These are phyloP conservation scores for Ctenosaura bakeri DNA, from an alignment of 2,797 vertebrate genomes.

Conservation along the genomic window DNA sequence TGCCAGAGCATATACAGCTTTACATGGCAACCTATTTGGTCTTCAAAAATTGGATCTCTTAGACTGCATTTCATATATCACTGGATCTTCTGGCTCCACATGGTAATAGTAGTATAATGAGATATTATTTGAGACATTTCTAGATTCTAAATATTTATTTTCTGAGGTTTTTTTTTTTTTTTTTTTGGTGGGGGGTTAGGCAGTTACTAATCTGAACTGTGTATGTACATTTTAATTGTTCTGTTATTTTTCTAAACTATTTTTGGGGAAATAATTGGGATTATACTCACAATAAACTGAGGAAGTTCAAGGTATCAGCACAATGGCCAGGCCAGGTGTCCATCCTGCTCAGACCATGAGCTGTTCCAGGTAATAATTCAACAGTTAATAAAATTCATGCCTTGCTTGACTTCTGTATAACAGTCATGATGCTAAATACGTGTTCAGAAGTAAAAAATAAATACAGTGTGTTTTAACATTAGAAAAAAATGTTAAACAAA, in stretches of 20 bases:
- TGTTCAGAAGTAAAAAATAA: too few species aligned
- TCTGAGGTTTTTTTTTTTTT: not conserved
- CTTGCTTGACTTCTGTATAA: not conserved
- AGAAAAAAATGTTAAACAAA: not conserved
- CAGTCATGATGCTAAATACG: not conserved
- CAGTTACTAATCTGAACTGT: not conserved
- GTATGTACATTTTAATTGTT: too few species aligned
- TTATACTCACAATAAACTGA: too few species aligned
- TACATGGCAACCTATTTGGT: conserved; percentile 83
- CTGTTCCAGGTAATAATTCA: not conserved
- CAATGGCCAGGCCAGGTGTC: too few species aligned
- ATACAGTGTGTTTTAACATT: not conserved
- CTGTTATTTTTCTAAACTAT: not conserved
- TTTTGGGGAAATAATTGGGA: not conserved
- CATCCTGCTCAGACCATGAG: too few species aligned
- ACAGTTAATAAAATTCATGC: not conserved
- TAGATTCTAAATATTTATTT: not conserved
- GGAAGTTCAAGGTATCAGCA: too few species aligned
- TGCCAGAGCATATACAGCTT: conserved; percentile 84
- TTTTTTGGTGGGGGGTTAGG: not conserved
- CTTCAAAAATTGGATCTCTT: conserved; percentile 85
- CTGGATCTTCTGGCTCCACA: conserved; percentile 88
- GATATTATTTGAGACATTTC: not conserved
- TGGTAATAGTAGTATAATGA: conserved; percentile 80
- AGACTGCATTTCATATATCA: conserved; percentile 85